Evolutionary conservation across 1,140 invertebrate species (phyloP).

Genomic region (Drosophila malerkotliana): DNA sequence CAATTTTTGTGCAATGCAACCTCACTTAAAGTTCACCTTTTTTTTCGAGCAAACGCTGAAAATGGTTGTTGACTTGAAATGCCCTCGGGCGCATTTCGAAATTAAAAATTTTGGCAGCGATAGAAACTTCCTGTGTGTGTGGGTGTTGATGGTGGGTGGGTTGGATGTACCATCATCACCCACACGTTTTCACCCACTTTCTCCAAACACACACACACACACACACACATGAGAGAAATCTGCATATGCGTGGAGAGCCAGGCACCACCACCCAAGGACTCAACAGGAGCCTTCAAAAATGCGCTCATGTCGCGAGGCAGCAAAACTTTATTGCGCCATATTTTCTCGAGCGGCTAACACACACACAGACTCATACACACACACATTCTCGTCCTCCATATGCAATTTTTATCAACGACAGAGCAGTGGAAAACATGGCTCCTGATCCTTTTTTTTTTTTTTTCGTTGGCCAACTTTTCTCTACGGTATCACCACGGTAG

Average conservation of each 20-base stretch:
- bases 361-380: slow-evolving; percentile 10
- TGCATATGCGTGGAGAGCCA: slow-evolving; percentile 22
- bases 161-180: neutral
- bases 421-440: slow-evolving; percentile 60
- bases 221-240: neutral
- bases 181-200: neutral
- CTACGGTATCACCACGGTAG: neutral
- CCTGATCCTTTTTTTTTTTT: neutral
- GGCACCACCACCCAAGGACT: slow-evolving; percentile 21
- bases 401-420: slow-evolving; percentile 61
- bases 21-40: slow-evolving; percentile 1
- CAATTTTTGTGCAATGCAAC: neutral
- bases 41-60: neutral
- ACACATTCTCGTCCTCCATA: neutral
- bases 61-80: slow-evolving; percentile 48
- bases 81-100: slow-evolving; percentile 54
- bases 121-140: slow-evolving; percentile 23
- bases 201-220: neutral
- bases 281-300: slow-evolving; percentile 72
- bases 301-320: slow-evolving; percentile 58
- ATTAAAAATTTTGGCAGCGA: slow-evolving; percentile 69
- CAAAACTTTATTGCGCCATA: slow-evolving; percentile 74
- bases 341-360: slow-evolving; percentile 56
- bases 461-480: neutral
- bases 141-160: too few relatives aligned